Conservation (phyloP, 2,113 vertebrate species). For the Misgurnus anguillicaudatus region DNA sequence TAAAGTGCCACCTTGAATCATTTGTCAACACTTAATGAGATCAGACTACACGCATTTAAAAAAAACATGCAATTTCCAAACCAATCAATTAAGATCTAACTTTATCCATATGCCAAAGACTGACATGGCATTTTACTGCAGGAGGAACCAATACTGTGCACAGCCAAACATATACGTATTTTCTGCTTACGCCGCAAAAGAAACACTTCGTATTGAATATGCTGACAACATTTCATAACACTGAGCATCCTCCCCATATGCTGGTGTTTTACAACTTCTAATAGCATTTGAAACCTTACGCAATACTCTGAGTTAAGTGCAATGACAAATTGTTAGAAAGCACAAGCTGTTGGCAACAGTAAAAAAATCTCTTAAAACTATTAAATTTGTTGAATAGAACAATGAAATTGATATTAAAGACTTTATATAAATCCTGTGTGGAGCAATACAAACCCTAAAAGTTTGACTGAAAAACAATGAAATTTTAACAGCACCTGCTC, state of each 20-base stretch:
- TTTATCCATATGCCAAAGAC: neutral
- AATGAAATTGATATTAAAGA: neutral
- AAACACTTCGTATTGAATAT: neutral
- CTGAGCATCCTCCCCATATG: neutral
- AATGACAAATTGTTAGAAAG: neutral
- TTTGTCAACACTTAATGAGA: too few species aligned
- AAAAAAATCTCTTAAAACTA: neutral
- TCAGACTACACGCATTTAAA: too few species aligned
- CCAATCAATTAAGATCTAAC: neutral
- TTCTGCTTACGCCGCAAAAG: neutral
- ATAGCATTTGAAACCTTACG: neutral
- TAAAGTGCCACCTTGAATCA: too few species aligned
- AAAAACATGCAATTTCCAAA: neutral
- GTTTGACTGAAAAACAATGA: constrained; percentile 8
- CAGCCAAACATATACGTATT: neutral
- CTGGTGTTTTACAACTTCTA: neutral
- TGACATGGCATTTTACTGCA: neutral
- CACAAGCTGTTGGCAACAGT: neutral
- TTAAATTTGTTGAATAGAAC: neutral
- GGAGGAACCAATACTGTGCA: neutral
- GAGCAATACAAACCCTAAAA: neutral
- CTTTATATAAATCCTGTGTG: too few species aligned
- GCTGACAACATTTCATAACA: constrained; percentile 19
- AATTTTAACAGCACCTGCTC: neutral
- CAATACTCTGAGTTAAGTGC: neutral